These are phyloP conservation scores for Dascillus cervinus DNA, from an alignment of 2,888 invertebrate genomes.

Conservation along the genomic window DNA sequence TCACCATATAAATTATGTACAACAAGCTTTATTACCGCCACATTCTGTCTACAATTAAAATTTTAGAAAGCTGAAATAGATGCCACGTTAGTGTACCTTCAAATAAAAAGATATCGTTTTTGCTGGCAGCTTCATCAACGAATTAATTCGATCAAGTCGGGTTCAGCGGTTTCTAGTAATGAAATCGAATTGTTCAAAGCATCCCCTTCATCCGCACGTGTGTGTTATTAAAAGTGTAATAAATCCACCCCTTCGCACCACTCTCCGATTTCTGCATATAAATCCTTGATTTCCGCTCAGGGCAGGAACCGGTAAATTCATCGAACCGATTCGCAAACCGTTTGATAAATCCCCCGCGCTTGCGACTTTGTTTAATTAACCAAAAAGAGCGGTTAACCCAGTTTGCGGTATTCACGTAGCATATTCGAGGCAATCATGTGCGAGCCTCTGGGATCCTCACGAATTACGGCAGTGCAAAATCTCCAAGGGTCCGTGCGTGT, in stretches of 20 bases:
- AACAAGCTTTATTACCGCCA: too few species aligned
- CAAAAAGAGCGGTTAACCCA: neutral
- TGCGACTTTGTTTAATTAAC: constrained; percentile 3
- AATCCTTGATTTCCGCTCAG: constrained; percentile 25
- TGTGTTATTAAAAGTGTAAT: constrained; percentile 33
- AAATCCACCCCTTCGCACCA: constrained; percentile 26
- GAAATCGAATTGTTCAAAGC: too few species aligned
- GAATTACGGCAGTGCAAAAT: constrained; percentile 38
- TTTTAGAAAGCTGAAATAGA: too few species aligned
- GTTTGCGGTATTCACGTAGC: constrained; percentile 34
- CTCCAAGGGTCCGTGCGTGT: constrained; percentile 29
- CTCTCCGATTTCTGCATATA: too few species aligned
- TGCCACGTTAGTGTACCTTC: too few species aligned
- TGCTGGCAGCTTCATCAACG: too few species aligned
- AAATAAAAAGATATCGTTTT: too few species aligned
- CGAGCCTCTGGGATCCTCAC: constrained; percentile 34
- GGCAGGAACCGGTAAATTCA: constrained; percentile 25
- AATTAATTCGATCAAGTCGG: too few species aligned
- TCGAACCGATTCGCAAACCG: constrained; percentile 16
- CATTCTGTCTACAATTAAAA: too few species aligned
- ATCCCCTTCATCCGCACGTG: too few species aligned
- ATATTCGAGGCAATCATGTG: constrained; percentile 40
- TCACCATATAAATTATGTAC: too few species aligned
- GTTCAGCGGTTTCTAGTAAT: too few species aligned
- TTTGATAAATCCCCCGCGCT: constrained; percentile 2